These are phyloP conservation scores for Hippoglossus hippoglossus DNA, from an alignment of 2,797 vertebrate species.

Conservation along the genomic window DNA sequence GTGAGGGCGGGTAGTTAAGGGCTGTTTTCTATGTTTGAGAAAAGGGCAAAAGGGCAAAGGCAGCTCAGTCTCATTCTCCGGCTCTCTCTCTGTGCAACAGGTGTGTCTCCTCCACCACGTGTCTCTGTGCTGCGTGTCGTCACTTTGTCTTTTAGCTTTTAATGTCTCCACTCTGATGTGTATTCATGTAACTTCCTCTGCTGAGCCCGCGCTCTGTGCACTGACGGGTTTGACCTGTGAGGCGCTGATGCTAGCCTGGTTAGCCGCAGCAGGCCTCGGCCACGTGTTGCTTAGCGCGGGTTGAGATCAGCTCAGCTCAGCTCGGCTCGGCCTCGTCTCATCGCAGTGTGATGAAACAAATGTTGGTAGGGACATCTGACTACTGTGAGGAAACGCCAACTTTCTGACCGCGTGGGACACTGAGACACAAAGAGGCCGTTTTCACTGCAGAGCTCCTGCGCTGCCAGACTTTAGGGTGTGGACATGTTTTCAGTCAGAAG, in stretches of 20 bases:
- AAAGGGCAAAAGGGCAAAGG: too few species aligned
- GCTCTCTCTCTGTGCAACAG: fast-evolving
- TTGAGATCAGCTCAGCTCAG: not conserved
- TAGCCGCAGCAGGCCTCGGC: slow-evolving; percentile 46
- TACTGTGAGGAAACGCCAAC: slow-evolving; percentile 83
- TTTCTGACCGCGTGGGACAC: slow-evolving; percentile 73
- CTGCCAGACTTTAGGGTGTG: not conserved
- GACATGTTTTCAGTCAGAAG: too few species aligned
- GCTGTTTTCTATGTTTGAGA: too few species aligned
- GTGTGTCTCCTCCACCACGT: fast-evolving
- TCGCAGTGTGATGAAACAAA: slow-evolving; percentile 75
- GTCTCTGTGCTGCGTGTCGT: too few species aligned
- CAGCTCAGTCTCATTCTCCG: not conserved
- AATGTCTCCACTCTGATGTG: too few species aligned
- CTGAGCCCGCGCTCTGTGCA: not conserved
- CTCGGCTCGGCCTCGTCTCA: slow-evolving; percentile 9
- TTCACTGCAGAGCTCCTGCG: not conserved
- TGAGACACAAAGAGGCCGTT: too few species aligned
- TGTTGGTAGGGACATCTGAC: slow-evolving; percentile 90
- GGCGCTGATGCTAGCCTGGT: too few species aligned
- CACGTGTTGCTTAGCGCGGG: slow-evolving; percentile 53
- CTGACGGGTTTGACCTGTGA: too few species aligned
- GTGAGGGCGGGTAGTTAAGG: too few species aligned
- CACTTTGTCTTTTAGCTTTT: too few species aligned
- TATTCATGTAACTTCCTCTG: too few species aligned